Base-by-base conservation (phyloP, 2,888 invertebrate species). In the Bimastos eiseni region DNA sequence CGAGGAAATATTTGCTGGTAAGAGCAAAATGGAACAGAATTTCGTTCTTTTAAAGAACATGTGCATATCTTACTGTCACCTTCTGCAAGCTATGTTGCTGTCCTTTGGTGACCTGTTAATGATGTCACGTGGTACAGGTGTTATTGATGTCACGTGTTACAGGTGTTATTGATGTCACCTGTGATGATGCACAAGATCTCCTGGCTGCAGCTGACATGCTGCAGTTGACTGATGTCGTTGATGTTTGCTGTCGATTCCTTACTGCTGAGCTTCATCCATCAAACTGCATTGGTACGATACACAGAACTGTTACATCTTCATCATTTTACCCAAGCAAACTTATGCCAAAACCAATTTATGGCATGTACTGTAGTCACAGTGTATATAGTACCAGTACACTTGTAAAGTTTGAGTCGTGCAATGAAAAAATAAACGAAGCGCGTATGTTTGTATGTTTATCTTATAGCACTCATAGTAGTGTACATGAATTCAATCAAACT, bases 131-230 rank as follows among this genome's bases (percentile, higher is more conserved):
- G 97, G 91, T 92, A 17, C 92, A 94, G 95, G 95, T 83, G 92
- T 93, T 83, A 92, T 95, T 89, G 92, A 93, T 37, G 93, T 95
- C 13, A 94, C 93, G 92, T 97, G 97, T 91, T 92, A 19, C 92
- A 94, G 95, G 95, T 84, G 92, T 93, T 83, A 92, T 95, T 89
- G 92, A 93, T 37, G 93, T 95, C 13, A 94, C 93, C 92, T 97
- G 97, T 95, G 96, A 96, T 91, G 97, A 97, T 95, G 98, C 98
- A 91, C 98, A 98, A 95, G 98, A 98, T 94, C 95, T 98, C 93
- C 96, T 98, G 93, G 97, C 97, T 92, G 97, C 98, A 88, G 98
- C 98, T 88, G 98, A 98, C 95, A 98, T 98, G 98, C 95, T 98
- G 91, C 97, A 98, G 95, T 95, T 98, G 89, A 96, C 97, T 92